These are phyloP conservation scores for Platyrinchus mystaceus DNA, from an alignment of 2,797 vertebrate species.

Conservation along the genomic window DNA sequence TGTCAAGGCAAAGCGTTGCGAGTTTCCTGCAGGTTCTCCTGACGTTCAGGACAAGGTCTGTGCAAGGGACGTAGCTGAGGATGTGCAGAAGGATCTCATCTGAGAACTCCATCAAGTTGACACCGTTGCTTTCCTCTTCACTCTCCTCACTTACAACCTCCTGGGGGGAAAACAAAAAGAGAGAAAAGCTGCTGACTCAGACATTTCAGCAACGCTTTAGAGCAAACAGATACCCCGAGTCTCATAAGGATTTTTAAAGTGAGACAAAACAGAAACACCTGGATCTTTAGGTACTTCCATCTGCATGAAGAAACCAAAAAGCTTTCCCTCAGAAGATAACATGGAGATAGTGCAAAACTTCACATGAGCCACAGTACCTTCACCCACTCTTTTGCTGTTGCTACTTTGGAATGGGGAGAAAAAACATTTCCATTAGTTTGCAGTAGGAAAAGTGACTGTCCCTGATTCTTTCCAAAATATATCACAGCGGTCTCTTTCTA, in stretches of 20 bases:
- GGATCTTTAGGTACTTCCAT: not conserved
- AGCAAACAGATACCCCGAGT: not conserved
- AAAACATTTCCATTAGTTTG: not conserved
- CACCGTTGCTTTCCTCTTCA: constrained; percentile 39
- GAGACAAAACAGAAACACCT: not conserved
- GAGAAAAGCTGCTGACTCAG: not conserved
- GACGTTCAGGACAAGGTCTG: constrained; percentile 88
- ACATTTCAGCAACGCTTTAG: not conserved
- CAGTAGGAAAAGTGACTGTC: not conserved
- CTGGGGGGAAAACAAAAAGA: constrained; percentile 4
- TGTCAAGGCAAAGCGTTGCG: constrained; percentile 85
- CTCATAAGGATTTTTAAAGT: not conserved
- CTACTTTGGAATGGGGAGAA: not conserved
- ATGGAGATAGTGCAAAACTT: not conserved
- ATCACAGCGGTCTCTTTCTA: not conserved
- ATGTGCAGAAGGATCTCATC: constrained; percentile 95
- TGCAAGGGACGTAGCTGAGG: constrained; percentile 86
- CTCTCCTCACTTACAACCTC: constrained; percentile 68
- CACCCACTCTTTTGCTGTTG: fast-evolving
- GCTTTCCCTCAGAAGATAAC: not conserved
- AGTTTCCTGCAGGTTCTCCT: constrained; percentile 88
- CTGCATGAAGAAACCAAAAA: not conserved
- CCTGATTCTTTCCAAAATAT: not conserved
- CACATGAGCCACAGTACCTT: fast-evolving
- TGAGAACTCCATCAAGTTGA: constrained; percentile 89